These are phyloP conservation scores for Crotalus horridus DNA, from an alignment of 2,113 vertebrate species.

Conservation along the genomic window DNA sequence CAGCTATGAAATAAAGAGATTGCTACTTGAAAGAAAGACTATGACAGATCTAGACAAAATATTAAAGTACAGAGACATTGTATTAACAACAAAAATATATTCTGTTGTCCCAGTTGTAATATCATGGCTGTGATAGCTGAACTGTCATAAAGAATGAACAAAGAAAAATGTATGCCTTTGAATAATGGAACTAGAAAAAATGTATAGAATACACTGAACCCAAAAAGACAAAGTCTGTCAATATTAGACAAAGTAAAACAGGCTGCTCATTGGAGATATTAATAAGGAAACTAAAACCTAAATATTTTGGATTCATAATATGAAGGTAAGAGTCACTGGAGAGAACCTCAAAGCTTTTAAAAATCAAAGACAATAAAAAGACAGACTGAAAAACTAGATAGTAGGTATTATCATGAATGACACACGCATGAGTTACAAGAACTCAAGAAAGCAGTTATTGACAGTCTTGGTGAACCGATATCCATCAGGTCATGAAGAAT, in stretches of 20 bases:
- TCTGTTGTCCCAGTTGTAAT: neutral
- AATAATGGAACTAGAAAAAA: neutral
- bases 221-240: neutral
- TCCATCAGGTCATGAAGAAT: neutral
- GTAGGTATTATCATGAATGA: neutral
- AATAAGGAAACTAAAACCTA: neutral
- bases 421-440: neutral
- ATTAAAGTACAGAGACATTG: neutral
- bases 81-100: neutral
- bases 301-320: neutral
- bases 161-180: neutral
- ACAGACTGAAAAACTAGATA: neutral
- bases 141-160: neutral
- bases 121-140: neutral
- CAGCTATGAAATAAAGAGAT: neutral
- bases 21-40: neutral
- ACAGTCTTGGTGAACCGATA: neutral
- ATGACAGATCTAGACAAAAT: neutral
- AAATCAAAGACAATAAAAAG: neutral
- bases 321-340: neutral
- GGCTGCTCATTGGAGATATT: neutral
- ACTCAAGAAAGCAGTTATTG: neutral
- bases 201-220: neutral
- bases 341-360: neutral
- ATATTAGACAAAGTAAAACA: neutral